Base-by-base conservation (phyloP, 2,113 vertebrate species). In the Bufo gargarizans region DNA sequence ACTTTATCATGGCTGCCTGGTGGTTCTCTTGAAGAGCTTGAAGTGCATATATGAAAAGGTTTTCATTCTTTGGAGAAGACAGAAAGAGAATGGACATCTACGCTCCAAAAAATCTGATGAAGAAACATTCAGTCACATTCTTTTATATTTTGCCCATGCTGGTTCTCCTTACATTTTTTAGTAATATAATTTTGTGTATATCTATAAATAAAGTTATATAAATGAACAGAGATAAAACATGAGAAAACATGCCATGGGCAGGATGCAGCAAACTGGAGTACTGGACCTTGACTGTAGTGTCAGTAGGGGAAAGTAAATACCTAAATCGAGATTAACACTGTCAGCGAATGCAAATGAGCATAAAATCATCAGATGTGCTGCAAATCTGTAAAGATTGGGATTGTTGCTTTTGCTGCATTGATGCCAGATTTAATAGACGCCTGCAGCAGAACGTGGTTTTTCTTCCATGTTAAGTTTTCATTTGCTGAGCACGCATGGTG, bases 331-430 rank as follows among this genome's bases (percentile, higher is more conserved):
- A 85, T 61, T 74, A 76, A 59, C 55, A 49, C 63, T 55, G 82
- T 55, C 65, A 85, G 53, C 6, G 53, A 10, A 76, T 61, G 13
- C 6, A 72, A 43, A 86, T 69, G 53, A 55, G 8, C 49, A 80
- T 80, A 69, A 80, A 86, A 79, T 55, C n/a, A 65, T 65, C 61
- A 86, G 76, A 77, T 63, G 85, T 78, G 16, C 33, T 13, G 22
- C 53, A 77, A 67, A 86, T 69, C 59, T 79, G 22, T 19, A 22
- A 69, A 56, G 77, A 80, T 59, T 20, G 20, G 56, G 47, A 61
- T 77, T 77, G 77, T 63, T 11, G 9, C 11, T 67, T 80, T 77
- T 69, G n/a, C 63, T 78, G 58, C 45, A 65, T 22, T 76, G 47
- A 74, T 56, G 10, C 55, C 85, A 78, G 58, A 78, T 67, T 77